Conservation (phyloP, 2,888 invertebrate genomes). For the Folsomia candida region DNA sequence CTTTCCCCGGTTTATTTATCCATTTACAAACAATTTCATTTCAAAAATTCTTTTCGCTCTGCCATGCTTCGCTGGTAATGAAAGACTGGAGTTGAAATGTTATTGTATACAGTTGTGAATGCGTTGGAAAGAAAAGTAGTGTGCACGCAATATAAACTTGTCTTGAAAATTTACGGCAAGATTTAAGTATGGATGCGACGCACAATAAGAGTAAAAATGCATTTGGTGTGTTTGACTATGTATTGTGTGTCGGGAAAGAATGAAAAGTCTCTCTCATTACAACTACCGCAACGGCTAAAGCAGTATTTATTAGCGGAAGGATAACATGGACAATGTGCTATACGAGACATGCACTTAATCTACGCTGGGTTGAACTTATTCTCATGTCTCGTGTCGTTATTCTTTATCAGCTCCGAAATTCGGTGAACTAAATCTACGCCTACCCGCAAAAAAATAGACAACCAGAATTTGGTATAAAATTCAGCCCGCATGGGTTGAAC, state of each 20-base stretch:
- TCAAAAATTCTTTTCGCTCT: not conserved
- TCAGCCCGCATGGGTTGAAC: too few relatives aligned
- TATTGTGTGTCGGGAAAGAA: not conserved
- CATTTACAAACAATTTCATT: slow-evolving; percentile 4
- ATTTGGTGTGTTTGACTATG: too few relatives aligned
- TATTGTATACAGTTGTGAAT: too few relatives aligned
- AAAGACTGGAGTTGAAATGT: too few relatives aligned
- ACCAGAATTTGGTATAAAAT: too few relatives aligned
- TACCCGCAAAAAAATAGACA: too few relatives aligned
- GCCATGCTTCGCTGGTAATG: too few relatives aligned
- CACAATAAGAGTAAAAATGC: too few relatives aligned
- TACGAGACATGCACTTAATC: not conserved
- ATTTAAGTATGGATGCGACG: too few relatives aligned
- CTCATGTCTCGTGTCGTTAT: not conserved
- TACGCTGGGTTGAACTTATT: not conserved
- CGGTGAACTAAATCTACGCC: not conserved
- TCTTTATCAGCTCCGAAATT: not conserved
- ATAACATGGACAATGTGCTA: not conserved
- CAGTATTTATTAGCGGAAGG: not conserved
- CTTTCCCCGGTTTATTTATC: slow-evolving; percentile 11
- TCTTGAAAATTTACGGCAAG: too few relatives aligned
- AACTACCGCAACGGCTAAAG: not conserved
- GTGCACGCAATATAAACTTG: too few relatives aligned
- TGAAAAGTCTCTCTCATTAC: not conserved
- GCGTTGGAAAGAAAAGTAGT: too few relatives aligned